phyloP scores from a whole-genome alignment of 1,140 invertebrate genomes.

The Helicorthomorpha holstii region DNA sequence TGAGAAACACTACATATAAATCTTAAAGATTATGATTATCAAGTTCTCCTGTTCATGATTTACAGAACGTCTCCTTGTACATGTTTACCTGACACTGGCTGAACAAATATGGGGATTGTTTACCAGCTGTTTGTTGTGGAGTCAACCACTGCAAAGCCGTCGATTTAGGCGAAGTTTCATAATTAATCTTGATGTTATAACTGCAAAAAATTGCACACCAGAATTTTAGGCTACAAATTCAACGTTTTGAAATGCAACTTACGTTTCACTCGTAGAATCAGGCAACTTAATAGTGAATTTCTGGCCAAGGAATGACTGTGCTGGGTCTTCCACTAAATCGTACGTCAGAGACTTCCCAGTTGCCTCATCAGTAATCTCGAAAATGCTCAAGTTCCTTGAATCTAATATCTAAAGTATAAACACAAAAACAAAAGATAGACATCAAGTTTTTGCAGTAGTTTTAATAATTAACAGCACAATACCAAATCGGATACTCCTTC shows the following conservation, averaged over 20 bases:
- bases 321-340: constrained; percentile 38
- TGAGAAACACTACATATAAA: no score
- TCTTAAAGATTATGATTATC: no score
- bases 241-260: constrained; percentile 5
- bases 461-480: not conserved
- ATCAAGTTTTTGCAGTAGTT: constrained; percentile 17
- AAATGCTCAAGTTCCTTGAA: constrained; percentile 47
- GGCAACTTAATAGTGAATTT: constrained; percentile 54
- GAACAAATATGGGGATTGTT: constrained; percentile 73
- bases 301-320: constrained; percentile 48
- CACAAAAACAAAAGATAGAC: no score
- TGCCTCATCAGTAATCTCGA: constrained; percentile 27
- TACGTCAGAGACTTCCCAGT: constrained; percentile 41
- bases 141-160: constrained; percentile 78
- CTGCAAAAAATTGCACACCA: constrained; percentile 25
- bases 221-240: not conserved
- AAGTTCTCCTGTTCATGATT: no score
- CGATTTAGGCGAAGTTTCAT: constrained; percentile 50
- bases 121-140: constrained; percentile 70
- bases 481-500: not conserved
- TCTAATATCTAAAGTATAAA: constrained; percentile 50
- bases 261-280: constrained; percentile 10
- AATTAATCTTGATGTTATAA: constrained; percentile 46
- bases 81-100: constrained; percentile 70
- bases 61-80: not conserved